Evolutionary conservation across 2,113 vertebrate genomes (phyloP), one percentile per base, ranked within the genome.

Genomic region (Tylochromis polylepis): DNA sequence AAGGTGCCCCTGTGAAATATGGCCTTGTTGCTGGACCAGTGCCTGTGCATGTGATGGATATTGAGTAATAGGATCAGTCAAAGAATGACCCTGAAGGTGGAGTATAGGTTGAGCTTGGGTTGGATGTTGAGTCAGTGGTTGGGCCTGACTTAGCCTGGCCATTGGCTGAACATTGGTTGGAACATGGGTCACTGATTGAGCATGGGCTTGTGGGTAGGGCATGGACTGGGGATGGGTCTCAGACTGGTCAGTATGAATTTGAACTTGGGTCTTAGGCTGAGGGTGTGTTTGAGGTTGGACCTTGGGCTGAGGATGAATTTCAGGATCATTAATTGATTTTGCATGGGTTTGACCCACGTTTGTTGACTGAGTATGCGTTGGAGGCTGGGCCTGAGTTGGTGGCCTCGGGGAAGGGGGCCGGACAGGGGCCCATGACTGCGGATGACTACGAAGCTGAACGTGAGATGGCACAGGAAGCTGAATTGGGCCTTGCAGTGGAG

Each of bases 381-480:
- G 77, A 51, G 11, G 8, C 16, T 87, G 91, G 8, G 41, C 5
- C 29, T 89, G 87, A 51, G 84, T 20, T 16, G 86, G 75, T 34
- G 91, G 55, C 12, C 86, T 92, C 3, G 94, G 89, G 2, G 92
- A 90, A 5, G 91, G 88, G 1, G 94, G 41, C 11, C 89, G 89
- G 3, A 95, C 91, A n/a, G 93, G 92, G 5, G 90, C 55, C 94
- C 94, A 94, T 8, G 94, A 89, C 49, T 93, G 87, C 38, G 90
- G 83, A 70, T 93, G 94, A 91, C 51, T 90, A 14, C 83, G 85
- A 11, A 95, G 58, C 77, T 95, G 94, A 83, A 95, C 11, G 15
- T 93, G 93, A 22, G 88, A 83, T 51, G 70, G 70, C 29, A 51
- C 43, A 77, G 46, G 72, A 77, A 31, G 6, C 46, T 77, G 72